These are phyloP conservation scores for Zoanthus sociatus DNA, from an alignment of 92 coral and sea anemone genomes.

Conservation along the genomic window DNA sequence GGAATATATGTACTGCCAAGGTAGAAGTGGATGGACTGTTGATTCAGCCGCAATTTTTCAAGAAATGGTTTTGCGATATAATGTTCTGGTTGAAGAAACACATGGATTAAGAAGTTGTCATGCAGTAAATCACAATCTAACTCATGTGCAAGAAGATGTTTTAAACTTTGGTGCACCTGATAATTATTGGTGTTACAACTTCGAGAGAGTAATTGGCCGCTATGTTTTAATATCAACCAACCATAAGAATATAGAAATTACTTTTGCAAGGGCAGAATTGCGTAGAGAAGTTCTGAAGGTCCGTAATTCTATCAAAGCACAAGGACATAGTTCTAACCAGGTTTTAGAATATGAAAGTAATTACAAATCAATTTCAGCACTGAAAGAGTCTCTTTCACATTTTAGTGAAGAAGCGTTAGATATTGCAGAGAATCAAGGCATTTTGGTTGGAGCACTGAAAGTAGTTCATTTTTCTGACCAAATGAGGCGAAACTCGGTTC, in stretches of 20 bases:
- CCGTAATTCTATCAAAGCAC: neutral
- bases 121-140: constrained; percentile 46
- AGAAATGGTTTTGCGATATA: constrained; percentile 47
- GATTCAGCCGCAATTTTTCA: constrained; percentile 49
- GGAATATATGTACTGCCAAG: constrained; percentile 48
- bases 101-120: constrained; percentile 52
- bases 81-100: constrained; percentile 53
- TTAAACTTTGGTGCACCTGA: constrained; percentile 54
- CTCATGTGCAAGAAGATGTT: constrained; percentile 52
- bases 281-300: constrained; percentile 49
- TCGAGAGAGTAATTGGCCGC: constrained; percentile 53
- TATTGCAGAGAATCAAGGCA: constrained; percentile 27
- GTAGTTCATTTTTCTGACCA: constrained; percentile 14
- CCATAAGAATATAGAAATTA: constrained; percentile 52
- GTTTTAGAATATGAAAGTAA: neutral
- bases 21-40: constrained; percentile 64
- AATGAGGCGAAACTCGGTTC: no score
- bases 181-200: constrained; percentile 60
- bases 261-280: constrained; percentile 54
- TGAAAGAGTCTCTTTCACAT: constrained; percentile 37
- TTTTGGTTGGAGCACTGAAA: constrained; percentile 42
- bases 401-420: constrained; percentile 23
- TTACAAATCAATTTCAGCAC: constrained; percentile 12
- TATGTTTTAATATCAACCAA: constrained; percentile 51
- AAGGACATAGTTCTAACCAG: neutral